These are phyloP conservation scores for Etheostoma cragini DNA, from an alignment of 2,113 vertebrate species.

Conservation along the genomic window DNA sequence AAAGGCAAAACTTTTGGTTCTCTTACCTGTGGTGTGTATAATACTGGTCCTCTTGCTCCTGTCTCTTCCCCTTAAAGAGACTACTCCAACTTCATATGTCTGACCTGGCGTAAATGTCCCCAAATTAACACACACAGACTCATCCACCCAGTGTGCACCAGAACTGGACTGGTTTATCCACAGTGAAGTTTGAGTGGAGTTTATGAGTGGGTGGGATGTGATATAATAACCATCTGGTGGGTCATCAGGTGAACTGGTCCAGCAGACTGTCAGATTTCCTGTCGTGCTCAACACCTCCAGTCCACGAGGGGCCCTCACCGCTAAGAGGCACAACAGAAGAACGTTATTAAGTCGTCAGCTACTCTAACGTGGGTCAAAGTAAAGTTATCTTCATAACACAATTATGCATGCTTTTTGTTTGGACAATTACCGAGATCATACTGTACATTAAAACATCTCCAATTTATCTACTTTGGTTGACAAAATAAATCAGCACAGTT, in stretches of 20 bases:
- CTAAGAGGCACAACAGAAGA: slow-evolving; percentile 62
- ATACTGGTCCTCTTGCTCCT: slow-evolving; percentile 81
- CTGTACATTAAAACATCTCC: not conserved
- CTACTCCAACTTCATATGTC: slow-evolving; percentile 86
- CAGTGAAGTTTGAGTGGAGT: slow-evolving; percentile 46
- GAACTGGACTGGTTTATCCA: slow-evolving; percentile 73
- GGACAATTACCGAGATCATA: not conserved
- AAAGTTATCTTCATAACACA: not conserved
- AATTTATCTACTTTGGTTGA: not conserved
- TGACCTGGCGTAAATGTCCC: slow-evolving; percentile 84
- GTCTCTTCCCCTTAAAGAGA: slow-evolving; percentile 82
- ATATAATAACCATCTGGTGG: slow-evolving; percentile 80
- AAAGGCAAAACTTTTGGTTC: not conserved
- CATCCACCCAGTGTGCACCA: slow-evolving; percentile 71
- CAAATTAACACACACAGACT: slow-evolving; percentile 79
- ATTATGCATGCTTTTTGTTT: not conserved
- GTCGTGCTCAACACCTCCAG: slow-evolving; percentile 73
- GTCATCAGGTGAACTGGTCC: slow-evolving; percentile 76
- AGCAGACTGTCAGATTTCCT: slow-evolving; percentile 83
- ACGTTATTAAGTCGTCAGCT: not conserved
- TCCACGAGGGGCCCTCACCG: slow-evolving; percentile 81
- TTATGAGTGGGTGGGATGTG: slow-evolving; percentile 66
- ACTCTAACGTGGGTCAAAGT: not conserved
- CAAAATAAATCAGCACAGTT: not conserved
- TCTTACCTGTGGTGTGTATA: slow-evolving; percentile 87